A percentile compares a stretch with the other conserved stretches of the same genome.
Evolutionary conservation across 2,797 vertebrate genomes (phyloP).

Genomic region (Sebastes cheni): DNA sequence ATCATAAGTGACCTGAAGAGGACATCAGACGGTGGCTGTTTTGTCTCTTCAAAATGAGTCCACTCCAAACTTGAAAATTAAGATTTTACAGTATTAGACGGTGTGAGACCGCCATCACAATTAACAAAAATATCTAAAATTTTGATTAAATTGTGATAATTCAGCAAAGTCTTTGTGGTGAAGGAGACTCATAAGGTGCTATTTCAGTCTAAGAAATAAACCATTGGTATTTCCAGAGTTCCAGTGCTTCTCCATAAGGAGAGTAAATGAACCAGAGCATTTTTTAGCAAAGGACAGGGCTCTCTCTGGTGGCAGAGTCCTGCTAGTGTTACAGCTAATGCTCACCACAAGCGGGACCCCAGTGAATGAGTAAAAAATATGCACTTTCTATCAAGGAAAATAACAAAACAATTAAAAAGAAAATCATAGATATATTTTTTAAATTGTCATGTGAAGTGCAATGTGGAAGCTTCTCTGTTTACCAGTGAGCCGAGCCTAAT

Average conservation of each 20-base stretch:
- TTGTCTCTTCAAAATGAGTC: neutral
- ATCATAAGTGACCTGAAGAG: slow-evolving; percentile 53
- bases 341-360: neutral
- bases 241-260: neutral
- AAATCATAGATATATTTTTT: slow-evolving; percentile 38
- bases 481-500: slow-evolving; percentile 54
- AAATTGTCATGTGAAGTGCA: slow-evolving; percentile 48
- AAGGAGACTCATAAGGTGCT: neutral
- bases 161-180: neutral
- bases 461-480: slow-evolving; percentile 29
- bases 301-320: slow-evolving; percentile 70
- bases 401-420: slow-evolving; percentile 10
- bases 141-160: neutral
- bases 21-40: slow-evolving; percentile 13
- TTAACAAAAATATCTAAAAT: neutral
- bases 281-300: slow-evolving; percentile 57
- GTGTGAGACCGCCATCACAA: neutral
- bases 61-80: neutral
- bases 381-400: neutral
- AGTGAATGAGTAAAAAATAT: neutral
- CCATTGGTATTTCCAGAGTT: neutral
- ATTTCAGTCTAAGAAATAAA: neutral
- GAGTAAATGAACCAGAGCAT: neutral
- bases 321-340: slow-evolving; percentile 36
- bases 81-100: neutral